These are phyloP conservation scores for Dryococelus australis DNA, from an alignment of 2,888 invertebrate species.

Conservation along the genomic window DNA sequence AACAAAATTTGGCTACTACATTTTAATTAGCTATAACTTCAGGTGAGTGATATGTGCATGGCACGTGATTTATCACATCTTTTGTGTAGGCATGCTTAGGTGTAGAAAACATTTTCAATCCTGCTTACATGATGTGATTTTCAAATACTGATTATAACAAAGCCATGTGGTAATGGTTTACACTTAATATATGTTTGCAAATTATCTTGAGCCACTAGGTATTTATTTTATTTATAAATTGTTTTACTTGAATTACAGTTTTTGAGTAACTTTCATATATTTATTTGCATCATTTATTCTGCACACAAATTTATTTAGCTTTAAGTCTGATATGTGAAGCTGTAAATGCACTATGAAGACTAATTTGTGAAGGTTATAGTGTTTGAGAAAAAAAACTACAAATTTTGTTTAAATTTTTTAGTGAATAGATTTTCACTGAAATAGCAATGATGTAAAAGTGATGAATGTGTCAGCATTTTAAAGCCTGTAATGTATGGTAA, in stretches of 20 bases:
- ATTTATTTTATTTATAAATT: neutral
- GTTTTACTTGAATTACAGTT: neutral
- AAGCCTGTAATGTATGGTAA: neutral
- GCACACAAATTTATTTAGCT: neutral
- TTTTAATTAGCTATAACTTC: neutral
- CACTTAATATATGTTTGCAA: neutral
- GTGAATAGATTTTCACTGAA: neutral
- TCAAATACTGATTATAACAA: constrained; percentile 5
- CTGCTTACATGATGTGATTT: constrained; percentile 28
- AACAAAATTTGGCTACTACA: neutral
- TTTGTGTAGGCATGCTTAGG: neutral
- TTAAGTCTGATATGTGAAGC: neutral
- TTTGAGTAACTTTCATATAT: neutral
- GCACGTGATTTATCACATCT: neutral
- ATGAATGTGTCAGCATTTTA: constrained; percentile 6
- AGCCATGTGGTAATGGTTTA: constrained; percentile 16
- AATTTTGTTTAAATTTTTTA: neutral
- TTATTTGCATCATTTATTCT: neutral
- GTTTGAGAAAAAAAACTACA: neutral
- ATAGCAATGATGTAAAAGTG: neutral
- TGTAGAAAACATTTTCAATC: neutral
- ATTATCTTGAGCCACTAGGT: neutral
- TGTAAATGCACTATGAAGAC: neutral
- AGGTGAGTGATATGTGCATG: neutral
- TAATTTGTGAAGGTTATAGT: neutral